These are phyloP conservation scores for Drosophila setifemur DNA, from an alignment of 1,140 invertebrate species.

Conservation along the genomic window DNA sequence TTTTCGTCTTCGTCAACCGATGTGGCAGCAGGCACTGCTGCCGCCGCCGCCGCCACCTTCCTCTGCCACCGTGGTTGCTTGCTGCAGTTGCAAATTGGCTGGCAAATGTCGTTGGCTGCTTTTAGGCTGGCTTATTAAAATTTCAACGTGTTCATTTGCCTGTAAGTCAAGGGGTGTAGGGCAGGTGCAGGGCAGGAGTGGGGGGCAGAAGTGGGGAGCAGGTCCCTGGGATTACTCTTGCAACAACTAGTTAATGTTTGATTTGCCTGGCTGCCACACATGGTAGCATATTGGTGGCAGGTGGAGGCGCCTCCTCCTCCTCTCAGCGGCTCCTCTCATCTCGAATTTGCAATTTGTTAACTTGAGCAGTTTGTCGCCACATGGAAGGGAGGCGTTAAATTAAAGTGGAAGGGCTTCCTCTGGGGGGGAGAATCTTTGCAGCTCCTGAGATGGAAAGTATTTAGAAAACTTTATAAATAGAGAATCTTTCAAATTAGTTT, in stretches of 20 bases:
- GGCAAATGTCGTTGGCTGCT: constrained; percentile 72
- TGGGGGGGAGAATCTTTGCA: background rate
- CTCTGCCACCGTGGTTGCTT: too few relatives aligned
- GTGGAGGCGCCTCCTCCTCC: background rate
- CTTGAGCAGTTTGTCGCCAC: constrained; percentile 38
- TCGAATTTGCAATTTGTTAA: constrained; percentile 23
- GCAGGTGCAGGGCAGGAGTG: background rate
- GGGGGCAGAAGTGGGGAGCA: constrained; percentile 2
- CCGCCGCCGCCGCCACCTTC: constrained; percentile 10
- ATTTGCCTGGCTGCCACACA: constrained; percentile 64
- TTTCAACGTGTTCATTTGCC: constrained; percentile 77
- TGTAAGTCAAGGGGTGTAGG: constrained; percentile 42
- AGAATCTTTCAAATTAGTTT: background rate
- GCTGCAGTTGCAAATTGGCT: constrained; percentile 74
- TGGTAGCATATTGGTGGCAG: constrained; percentile 42
- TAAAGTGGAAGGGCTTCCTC: background rate
- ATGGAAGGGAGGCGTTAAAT: constrained; percentile 7
- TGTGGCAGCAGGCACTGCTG: constrained; percentile 13
- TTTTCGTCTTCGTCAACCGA: constrained; percentile 71
- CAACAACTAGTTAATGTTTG: constrained; percentile 77
- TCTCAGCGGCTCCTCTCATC: background rate
- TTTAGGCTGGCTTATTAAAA: constrained; percentile 79
- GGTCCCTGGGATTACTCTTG: constrained; percentile 43
- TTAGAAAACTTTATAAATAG: constrained; percentile 3
- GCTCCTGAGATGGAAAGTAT: background rate